Conservation (phyloP, 2,113 vertebrate species). For the Mirounga angustirostris region DNA sequence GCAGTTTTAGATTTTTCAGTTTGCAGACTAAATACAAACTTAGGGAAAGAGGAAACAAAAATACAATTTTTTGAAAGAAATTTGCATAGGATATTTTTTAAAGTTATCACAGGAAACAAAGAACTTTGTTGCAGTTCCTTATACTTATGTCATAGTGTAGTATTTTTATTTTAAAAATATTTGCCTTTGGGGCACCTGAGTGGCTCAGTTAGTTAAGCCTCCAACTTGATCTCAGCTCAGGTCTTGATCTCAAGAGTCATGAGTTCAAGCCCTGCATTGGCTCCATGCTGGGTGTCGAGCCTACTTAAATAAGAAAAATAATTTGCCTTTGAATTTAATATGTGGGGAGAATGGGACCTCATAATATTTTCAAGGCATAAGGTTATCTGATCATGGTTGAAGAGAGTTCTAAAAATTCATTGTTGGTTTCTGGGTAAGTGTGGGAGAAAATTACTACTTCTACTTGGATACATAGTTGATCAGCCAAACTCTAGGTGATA, state of each 20-base stretch:
- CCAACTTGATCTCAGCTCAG: background rate
- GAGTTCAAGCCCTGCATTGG: background rate
- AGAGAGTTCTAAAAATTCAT: background rate
- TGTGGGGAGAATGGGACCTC: background rate
- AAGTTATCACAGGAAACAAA: background rate
- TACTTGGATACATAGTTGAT: background rate
- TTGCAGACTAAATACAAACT: background rate
- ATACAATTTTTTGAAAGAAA: background rate
- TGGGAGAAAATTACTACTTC: background rate
- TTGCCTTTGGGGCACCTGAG: background rate
- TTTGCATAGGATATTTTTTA: background rate
- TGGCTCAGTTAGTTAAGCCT: background rate
- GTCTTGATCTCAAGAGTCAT: background rate
- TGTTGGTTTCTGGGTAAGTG: background rate
- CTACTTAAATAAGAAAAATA: background rate
- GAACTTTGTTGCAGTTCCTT: background rate
- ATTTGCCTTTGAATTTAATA: background rate
- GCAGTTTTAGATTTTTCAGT: background rate
- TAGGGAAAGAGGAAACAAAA: background rate
- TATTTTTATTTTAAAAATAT: conserved; percentile 27
- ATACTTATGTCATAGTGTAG: background rate
- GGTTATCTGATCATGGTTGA: background rate
- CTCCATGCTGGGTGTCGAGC: background rate
- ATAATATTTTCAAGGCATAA: background rate
- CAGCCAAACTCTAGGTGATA: background rate